Base-by-base conservation (phyloP, 92 coral and sea anemone species). In the Nematostella vectensis region DNA sequence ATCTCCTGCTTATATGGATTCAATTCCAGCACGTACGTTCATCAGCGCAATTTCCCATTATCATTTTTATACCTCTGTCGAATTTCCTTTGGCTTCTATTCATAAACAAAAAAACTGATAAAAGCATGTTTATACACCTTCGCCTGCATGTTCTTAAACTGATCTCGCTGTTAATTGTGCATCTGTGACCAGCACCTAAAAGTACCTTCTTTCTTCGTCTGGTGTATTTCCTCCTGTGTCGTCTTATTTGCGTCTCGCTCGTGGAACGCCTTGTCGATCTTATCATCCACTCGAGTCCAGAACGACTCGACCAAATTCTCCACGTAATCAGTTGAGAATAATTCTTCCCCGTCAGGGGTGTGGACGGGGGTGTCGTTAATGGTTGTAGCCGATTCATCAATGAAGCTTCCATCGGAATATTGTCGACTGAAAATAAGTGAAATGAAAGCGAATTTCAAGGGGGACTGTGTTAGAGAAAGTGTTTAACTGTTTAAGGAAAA, bases 301-400 rank as follows among this genome's bases (percentile, higher is more conserved):
- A 79, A 79, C 33, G 86, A 79, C 9, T 78, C 86, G 66, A 79
- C 86, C 86, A 79, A 54, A 54, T 79, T 58, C 38, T 79, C 81
- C 22, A 79, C 86, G 43, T 79, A 67, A 1, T 79, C 63, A 27
- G 74, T 25, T 18, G 73, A 58, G 78, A 79, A 79, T 25, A 79
- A 18, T 42, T 68, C 75, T 59, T 54, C 72, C 36, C 23, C 51
- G 4, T 45, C 51, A 45, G 21, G 51, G 23, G 51, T 9, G 51
- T 11, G 51, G 17, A 6, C 18, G 42, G 51, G 51, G 23, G 51
- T 45, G 23, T 9, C 23, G 51, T 45, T 17, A 45, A 9, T 33
- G 40, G 40, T 6, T 33, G 40, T 33, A 15, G 8, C 40, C 6
- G 40, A 15, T 6, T 33, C 40, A 33, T n/a, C n/a, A n/a, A n/a